phyloP scores from a whole-genome alignment of 2,113 vertebrate genomes.

The Gambusia affinis region DNA sequence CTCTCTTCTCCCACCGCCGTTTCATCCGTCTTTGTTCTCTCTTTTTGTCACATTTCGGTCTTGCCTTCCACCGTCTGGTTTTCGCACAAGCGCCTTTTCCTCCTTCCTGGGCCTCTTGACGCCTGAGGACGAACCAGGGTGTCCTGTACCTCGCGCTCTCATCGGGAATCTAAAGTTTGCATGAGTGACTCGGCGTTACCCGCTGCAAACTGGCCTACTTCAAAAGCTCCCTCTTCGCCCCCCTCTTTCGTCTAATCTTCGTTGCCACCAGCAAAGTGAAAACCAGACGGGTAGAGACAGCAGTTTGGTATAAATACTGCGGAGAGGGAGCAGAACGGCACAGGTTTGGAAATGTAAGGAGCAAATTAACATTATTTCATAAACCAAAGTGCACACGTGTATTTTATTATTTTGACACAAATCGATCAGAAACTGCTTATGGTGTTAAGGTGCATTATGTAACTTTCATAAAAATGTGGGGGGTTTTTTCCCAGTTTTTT shows the following conservation, averaged over 20 bases:
- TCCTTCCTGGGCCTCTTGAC: conserved; percentile 8
- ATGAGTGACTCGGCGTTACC: conserved; percentile 66
- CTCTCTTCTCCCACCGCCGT: not conserved
- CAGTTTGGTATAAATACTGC: conserved; percentile 31
- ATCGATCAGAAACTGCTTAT: not conserved
- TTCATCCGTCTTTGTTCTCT: not conserved
- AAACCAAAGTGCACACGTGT: not conserved
- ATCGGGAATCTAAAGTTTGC: conserved; percentile 47
- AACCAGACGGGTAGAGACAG: conserved; percentile 44
- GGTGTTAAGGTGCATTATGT: no score
- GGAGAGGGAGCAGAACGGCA: conserved; percentile 13
- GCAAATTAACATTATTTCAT: not conserved
- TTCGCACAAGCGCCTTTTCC: not conserved
- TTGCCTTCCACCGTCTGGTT: not conserved
- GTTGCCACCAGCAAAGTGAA: conserved; percentile 71
- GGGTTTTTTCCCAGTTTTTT: no score
- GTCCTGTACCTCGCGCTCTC: conserved; percentile 53
- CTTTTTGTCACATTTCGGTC: not conserved
- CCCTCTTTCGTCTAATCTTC: conserved; percentile 30
- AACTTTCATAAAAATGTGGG: no score
- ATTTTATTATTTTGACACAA: not conserved
- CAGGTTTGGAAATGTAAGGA: conserved; percentile 6
- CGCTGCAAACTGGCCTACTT: conserved; percentile 77
- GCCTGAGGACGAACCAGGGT: conserved; percentile 52
- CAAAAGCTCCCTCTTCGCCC: conserved; percentile 34